Base-by-base conservation (phyloP, 1,140 invertebrate genomes). In the Nixonia krombeini region DNA sequence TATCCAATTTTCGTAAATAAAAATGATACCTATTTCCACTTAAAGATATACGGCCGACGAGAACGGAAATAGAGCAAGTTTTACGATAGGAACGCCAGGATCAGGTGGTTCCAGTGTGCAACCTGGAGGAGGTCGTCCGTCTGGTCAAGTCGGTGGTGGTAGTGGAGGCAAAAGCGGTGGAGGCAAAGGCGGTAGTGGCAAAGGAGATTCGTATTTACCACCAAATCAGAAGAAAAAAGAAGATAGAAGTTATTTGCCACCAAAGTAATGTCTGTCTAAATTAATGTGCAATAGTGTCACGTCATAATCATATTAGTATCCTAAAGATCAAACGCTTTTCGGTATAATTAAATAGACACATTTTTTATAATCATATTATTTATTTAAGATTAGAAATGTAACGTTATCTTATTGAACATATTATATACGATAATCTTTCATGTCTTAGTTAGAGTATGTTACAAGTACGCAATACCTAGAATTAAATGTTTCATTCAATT, bases 41-140 rank as follows among this genome's bases (percentile, higher is more conserved):
- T 29, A 2, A 67, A 85, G 84, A 42, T 85, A 84, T 42, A 74
- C 69, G 44, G 84, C 84, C 5, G 83, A 85, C 40, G 84, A 85
- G 51, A 84, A 85, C 37, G 84, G 84, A 2, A 83, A 80, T 12
- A 62, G 72, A 35, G 83, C 84, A 0, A 83, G 83, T 49, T 85
- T 85, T 45, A 79, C 75, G 4, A 76, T 84, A 9, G 84, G 84
- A 9, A 65, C 65, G 1, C 72, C 72, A 2, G 62, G 66, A 16
- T 57, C 62, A 17, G 62, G 57, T 13, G 56, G 49, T 18, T 61
- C 57, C 5, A 31, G 42, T 6, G 31, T n/a, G n/a, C n/a, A n/a
- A n/a, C n/a, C 49, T 15, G 35, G 50, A 28, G 26, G 37, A 17
- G 23, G 28, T 6, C 46, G 50, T 4, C 13, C 33, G 42, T 4